phyloP scores from a whole-genome alignment of 2,797 vertebrate genomes.

The Phrynocephalus forsythii region DNA sequence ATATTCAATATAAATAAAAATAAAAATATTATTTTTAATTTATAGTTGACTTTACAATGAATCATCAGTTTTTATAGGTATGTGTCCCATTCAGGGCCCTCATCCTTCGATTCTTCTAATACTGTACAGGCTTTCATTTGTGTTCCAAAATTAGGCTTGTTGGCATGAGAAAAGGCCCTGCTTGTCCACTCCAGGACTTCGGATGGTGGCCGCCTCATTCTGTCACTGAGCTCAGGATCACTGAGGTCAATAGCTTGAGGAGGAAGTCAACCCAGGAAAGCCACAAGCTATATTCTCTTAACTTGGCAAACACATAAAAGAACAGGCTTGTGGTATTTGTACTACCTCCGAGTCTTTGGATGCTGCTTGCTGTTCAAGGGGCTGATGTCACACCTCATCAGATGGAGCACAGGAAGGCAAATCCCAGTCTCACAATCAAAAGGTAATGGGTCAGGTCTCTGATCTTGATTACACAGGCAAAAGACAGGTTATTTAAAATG shows the following conservation, averaged over 20 bases:
- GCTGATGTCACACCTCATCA: too few relatives aligned
- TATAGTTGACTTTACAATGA: constrained; percentile 37
- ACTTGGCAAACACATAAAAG: not conserved
- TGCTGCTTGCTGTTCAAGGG: not conserved
- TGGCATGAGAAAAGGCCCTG: not conserved
- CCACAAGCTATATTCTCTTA: not conserved
- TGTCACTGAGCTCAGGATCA: not conserved
- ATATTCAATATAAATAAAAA: too few relatives aligned
- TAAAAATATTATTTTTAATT: constrained; percentile 11
- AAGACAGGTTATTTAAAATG: too few relatives aligned
- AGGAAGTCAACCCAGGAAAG: not conserved
- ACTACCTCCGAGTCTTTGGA: not conserved
- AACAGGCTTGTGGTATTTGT: not conserved
- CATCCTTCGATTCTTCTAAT: not conserved
- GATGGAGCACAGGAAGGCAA: not conserved
- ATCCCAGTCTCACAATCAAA: not conserved
- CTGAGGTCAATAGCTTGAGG: not conserved
- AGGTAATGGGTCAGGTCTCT: not conserved
- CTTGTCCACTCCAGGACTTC: not conserved
- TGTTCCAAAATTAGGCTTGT: not conserved
- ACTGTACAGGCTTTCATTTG: not conserved
- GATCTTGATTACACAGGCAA: too few relatives aligned
- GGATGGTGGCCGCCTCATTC: not conserved
- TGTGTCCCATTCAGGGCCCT: constrained; percentile 34
- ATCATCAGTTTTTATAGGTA: constrained; percentile 44